phyloP scores from a whole-genome alignment of 2,797 vertebrate genomes.

The Ibycter americanus region DNA sequence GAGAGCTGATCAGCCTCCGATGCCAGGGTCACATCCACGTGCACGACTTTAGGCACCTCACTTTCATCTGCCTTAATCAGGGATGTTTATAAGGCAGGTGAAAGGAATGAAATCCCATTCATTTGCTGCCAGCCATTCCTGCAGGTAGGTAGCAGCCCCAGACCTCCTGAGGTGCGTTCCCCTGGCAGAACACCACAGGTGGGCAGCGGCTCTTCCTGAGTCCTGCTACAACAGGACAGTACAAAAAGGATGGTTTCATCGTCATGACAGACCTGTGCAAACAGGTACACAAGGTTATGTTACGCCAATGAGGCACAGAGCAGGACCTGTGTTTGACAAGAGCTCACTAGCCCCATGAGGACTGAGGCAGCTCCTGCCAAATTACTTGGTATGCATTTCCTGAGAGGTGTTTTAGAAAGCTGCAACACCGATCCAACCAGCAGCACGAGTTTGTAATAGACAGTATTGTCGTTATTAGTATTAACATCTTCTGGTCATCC shows the following conservation, averaged over 20 bases:
- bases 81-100: conserved; percentile 24
- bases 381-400: not conserved
- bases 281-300: not conserved
- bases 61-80: conserved; percentile 6
- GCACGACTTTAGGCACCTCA: not conserved
- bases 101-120: conserved; percentile 25
- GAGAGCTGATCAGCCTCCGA: not conserved
- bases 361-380: not conserved
- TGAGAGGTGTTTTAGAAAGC: not conserved
- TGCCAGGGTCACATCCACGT: conserved; percentile 4
- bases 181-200: conserved; percentile 1
- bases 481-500: not conserved
- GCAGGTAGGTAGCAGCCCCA: conserved; percentile 37
- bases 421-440: not conserved
- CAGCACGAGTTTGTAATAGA: not conserved
- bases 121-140: conserved; percentile 39
- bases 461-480: not conserved
- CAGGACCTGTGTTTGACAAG: not conserved
- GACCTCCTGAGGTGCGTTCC: not conserved
- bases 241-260: not conserved
- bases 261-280: not conserved
- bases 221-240: conserved; percentile 21
- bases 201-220: conserved; percentile 10
- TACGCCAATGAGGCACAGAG: not conserved
- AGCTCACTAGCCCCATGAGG: not conserved